Percentiles rank a stretch among this genome's conserved stretches.
phyloP scores from a whole-genome alignment of 2,113 vertebrate genomes.

The Recurvirostra avosetta region DNA sequence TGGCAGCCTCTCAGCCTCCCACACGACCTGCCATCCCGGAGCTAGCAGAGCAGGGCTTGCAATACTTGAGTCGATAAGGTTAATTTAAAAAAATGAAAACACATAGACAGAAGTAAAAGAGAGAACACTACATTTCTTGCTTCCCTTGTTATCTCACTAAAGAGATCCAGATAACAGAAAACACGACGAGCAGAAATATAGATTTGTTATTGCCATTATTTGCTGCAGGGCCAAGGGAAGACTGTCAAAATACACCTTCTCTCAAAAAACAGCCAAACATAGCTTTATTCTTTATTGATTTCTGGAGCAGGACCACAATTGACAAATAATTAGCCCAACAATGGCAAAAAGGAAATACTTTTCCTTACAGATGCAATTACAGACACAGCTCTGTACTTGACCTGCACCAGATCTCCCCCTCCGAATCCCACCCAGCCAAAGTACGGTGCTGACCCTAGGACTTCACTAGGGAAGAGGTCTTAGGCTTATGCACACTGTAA shows the following conservation, averaged over 20 bases:
- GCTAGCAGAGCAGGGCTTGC: neutral
- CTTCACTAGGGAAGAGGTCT: neutral
- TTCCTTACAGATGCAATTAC: neutral
- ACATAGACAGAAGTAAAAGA: neutral
- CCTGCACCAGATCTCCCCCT: neutral
- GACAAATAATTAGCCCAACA: slow-evolving; percentile 22
- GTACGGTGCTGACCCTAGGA: neutral
- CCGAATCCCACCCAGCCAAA: neutral
- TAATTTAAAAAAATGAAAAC: slow-evolving; percentile 26
- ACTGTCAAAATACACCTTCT: neutral
- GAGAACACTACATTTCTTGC: neutral
- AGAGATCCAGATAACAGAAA: slow-evolving; percentile 6
- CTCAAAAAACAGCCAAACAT: neutral
- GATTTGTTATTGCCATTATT: slow-evolving; percentile 21
- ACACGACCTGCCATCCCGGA: neutral
- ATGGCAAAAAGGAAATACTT: neutral
- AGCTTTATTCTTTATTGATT: slow-evolving; percentile 7
- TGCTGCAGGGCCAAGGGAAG: neutral
- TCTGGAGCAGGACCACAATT: neutral
- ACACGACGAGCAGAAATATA: neutral
- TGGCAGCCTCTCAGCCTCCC: neutral
- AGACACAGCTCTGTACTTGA: neutral
- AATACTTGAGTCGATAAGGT: neutral
- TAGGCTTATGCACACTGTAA: neutral
- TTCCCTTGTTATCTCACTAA: neutral